Percentiles rank a stretch among this genome's conserved stretches.
These are phyloP conservation scores for Exocentrus adspersus DNA, from an alignment of 2,888 invertebrate species.

Conservation along the genomic window DNA sequence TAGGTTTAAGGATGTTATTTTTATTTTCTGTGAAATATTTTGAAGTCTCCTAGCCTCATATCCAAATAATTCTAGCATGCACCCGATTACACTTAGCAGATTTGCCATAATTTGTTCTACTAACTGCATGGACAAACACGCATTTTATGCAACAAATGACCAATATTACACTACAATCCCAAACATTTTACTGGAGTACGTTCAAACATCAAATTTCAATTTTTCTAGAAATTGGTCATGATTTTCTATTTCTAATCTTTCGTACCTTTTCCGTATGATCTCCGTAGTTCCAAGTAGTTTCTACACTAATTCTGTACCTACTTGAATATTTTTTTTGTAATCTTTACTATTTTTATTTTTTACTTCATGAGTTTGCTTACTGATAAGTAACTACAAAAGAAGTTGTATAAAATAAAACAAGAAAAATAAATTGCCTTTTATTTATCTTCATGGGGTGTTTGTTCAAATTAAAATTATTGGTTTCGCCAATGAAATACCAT, in stretches of 20 bases:
- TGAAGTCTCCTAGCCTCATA: neutral
- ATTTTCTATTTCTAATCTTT: slow-evolving; percentile 30
- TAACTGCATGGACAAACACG: slow-evolving; percentile 23
- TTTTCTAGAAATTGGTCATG: slow-evolving; percentile 29
- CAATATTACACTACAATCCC: slow-evolving; percentile 46
- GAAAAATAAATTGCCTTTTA: no score
- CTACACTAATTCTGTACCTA: slow-evolving; percentile 9
- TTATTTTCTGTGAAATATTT: neutral
- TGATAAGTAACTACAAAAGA: slow-evolving; percentile 31
- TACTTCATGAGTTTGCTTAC: slow-evolving; percentile 45
- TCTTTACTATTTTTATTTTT: slow-evolving; percentile 27
- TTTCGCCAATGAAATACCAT: no score
- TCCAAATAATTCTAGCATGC: neutral
- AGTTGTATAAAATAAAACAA: neutral
- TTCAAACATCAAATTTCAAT: slow-evolving; percentile 20
- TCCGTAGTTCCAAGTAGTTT: slow-evolving; percentile 38
- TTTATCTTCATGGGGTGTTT: no score
- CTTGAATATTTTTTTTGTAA: slow-evolving; percentile 24
- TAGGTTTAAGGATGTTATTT: neutral
- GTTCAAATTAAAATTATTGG: no score
- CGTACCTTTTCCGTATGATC: slow-evolving; percentile 31
- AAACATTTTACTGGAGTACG: slow-evolving; percentile 53
- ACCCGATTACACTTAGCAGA: neutral
- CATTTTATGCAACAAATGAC: slow-evolving; percentile 35
- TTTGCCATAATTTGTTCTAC: slow-evolving; percentile 6